Base-by-base conservation (phyloP, 2,113 vertebrate species). In the Pantherophis guttatus region DNA sequence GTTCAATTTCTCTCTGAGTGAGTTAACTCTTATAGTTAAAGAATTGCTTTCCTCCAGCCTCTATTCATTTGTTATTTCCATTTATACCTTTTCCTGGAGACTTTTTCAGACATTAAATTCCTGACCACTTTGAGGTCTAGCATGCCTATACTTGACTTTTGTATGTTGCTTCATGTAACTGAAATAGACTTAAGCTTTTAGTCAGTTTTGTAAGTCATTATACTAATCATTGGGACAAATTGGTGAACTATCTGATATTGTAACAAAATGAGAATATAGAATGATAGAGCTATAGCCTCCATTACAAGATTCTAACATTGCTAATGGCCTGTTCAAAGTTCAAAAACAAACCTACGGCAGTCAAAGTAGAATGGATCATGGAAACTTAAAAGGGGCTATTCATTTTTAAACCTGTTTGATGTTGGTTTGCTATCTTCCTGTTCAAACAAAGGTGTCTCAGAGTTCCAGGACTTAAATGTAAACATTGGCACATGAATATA, bases 381-480 rank as follows among this genome's bases (percentile, higher is more conserved):
- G 94, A 92, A 50, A 44, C 44, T 93, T 65, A 10, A 91, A 26
- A 24, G 44, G 70, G 59, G 0, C 58, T 65, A 5, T 94, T 95
- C 91, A 62, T 0, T 96, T 95, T 93, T 75, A 88, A 88, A 87
- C 33, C 44, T 90, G 24, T 93, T 96, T 93, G 93, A 54, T 93
- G 92, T 1, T 97, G 86, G 96, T 95, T 93, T 92, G 89, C 19
- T 94, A 55, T 93, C 87, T 93, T 59, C 0, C 65, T 95, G 26
- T 96, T 96, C 94, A 96, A 96, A 95, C 95, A 97, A 89, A 94
- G 81, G 91, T 33, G 9, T 52, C 90, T 93, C 85, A 59, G 58
- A 89, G 53, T 85, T 95, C 91, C 86, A 93, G 93, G 65, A 94
- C 94, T 93, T 93, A 95, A 97, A 96, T 96, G 88, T 94, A 93